Conservation (phyloP, 2,113 vertebrate genomes). For the Oreamnos americanus region DNA sequence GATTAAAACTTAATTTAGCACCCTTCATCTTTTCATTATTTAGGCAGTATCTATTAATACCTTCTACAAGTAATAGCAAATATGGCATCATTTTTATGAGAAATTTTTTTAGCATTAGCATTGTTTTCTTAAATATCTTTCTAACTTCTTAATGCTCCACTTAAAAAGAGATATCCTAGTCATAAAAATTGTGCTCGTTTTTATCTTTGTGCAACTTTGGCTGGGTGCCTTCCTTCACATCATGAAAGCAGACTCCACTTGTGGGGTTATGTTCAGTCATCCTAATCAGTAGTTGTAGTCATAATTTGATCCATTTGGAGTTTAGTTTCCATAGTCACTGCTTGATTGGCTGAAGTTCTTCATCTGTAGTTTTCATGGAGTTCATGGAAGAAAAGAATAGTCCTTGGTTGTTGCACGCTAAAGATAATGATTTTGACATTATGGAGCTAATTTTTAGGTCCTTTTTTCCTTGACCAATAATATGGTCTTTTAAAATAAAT, state of each 20-base stretch:
- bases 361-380: not conserved
- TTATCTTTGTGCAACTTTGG: too few relatives aligned
- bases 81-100: not conserved
- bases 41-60: not conserved
- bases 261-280: fast-evolving
- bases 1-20: not conserved
- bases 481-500: not conserved
- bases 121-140: not conserved
- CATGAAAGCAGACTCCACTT: fast-evolving
- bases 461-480: not conserved
- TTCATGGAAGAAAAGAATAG: not conserved
- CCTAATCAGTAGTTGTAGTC: fast-evolving
- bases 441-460: not conserved
- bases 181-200: fast-evolving
- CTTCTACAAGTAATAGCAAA: not conserved
- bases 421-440: not conserved
- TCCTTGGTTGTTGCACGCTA: not conserved
- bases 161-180: not conserved
- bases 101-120: not conserved
- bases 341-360: not conserved
- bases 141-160: not conserved
- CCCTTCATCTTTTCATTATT: not conserved
- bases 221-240: fast-evolving
- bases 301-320: fast-evolving
- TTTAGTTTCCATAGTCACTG: too few relatives aligned